Evolutionary conservation across 2,113 vertebrate species (phyloP).

Genomic region (Dasypus novemcinctus): DNA sequence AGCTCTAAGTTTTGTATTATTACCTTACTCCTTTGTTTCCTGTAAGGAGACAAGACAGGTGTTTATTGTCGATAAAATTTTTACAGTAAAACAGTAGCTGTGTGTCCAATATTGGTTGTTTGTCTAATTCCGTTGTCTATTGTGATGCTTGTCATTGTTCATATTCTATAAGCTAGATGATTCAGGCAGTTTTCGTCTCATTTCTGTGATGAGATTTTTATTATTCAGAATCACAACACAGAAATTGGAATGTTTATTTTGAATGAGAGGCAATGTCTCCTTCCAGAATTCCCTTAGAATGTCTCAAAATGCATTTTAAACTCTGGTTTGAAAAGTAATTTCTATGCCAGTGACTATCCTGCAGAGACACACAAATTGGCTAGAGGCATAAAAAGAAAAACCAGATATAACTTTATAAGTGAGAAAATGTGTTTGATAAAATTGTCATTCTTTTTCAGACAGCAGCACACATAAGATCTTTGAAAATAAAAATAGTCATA

Average conservation of each 20-base stretch:
- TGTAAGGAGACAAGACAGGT: background rate
- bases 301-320: constrained; percentile 46
- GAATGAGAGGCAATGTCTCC: constrained; percentile 43
- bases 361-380: constrained; percentile 44
- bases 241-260: constrained; percentile 52
- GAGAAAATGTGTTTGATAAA: constrained; percentile 44
- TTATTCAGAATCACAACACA: constrained; percentile 63
- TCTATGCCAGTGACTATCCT: constrained; percentile 41
- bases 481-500: constrained; percentile 5
- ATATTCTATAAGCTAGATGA: constrained; percentile 19
- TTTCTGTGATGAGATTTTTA: constrained; percentile 51
- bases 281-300: constrained; percentile 56
- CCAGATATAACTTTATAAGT: constrained; percentile 35
- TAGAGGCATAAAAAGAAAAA: constrained; percentile 53
- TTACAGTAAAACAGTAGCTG: background rate
- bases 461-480: constrained; percentile 14
- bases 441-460: constrained; percentile 44
- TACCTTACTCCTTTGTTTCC: constrained; percentile 10
- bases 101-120: background rate
- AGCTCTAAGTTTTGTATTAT: background rate
- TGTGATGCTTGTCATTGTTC: constrained; percentile 19
- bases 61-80: background rate
- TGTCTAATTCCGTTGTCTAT: background rate
- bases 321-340: constrained; percentile 62
- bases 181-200: constrained; percentile 63